phyloP scores from a whole-genome alignment of 2,888 invertebrate species.

The Microctonus brassicae region DNA sequence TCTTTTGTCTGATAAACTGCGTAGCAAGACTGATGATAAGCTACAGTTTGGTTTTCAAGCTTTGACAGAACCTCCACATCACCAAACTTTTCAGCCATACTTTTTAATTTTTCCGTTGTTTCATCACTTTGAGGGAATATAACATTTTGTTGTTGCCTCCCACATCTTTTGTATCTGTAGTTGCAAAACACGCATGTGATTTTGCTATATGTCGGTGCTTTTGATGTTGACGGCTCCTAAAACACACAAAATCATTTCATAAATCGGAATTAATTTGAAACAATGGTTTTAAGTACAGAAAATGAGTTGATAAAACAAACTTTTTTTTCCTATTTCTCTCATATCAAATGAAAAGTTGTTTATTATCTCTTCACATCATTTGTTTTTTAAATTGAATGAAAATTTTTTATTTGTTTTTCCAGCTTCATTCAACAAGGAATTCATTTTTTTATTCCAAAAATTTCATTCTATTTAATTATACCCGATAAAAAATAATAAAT shows the following conservation, averaged over 20 bases:
- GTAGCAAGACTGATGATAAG: constrained; percentile 19
- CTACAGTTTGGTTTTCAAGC: constrained; percentile 12
- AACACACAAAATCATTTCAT: neutral
- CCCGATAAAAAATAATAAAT: too few relatives aligned
- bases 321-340: too few relatives aligned
- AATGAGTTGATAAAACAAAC: too few relatives aligned
- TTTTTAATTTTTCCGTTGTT: constrained; percentile 1
- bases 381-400: too few relatives aligned
- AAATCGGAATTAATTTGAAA: neutral
- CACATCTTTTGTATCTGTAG: neutral
- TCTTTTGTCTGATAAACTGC: constrained; percentile 1
- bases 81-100: neutral
- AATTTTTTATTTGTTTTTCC: too few relatives aligned
- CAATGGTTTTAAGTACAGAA: neutral
- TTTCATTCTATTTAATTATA: too few relatives aligned
- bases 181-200: neutral
- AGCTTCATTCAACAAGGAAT: too few relatives aligned
- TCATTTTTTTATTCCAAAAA: too few relatives aligned
- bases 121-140: neutral
- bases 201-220: neutral
- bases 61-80: neutral
- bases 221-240: constrained; percentile 18
- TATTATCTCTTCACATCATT: too few relatives aligned
- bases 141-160: neutral
- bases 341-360: too few relatives aligned